Base-by-base conservation (phyloP, 2,113 vertebrate genomes). In the Dipodomys merriami region DNA sequence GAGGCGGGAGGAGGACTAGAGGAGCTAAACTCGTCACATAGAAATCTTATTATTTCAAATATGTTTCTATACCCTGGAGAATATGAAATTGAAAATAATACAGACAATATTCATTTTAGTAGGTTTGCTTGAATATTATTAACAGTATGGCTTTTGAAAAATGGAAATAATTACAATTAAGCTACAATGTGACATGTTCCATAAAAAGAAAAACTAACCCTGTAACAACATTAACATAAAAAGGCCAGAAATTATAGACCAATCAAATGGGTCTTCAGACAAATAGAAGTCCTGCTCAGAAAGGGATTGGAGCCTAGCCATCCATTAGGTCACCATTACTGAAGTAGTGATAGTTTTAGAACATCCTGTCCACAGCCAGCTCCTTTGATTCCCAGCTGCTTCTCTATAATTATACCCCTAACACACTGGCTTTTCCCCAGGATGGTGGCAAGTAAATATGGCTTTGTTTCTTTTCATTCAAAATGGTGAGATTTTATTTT, bases 211-310 rank as follows among this genome's bases (percentile, higher is more conserved):
- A 87, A 2, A 76, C 49, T 92, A 88, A 44, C 25, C 5, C 64
- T 39, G 67, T 92, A 92, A 68, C 33, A 88, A 91, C 94, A 88
- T 86, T 83, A 84, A 96, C 44, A 96, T 81, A 71, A 92, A 95
- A 93, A 90, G 62, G 64, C 83, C 86, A 90, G 82, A 94, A 90
- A 95, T 96, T 96, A 95, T 15, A 84, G 18, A 80, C 76, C n/a
- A 93, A 83, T 35, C 79, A 86, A 72, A 65, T 86, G 25, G 39
- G 74, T 46, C 89, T 90, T 88, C 39, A 94, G 81, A 86, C 71
- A 95, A 82, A 95, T 71, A 60, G 35, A 88, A 72, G 64, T 33
- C 64, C 78, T 90, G 30, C 39, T 90, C 78, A 44, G 65, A 78
- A 80, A 82, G 87, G 82, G 78, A 39, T 6, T 96, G 95, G 93